These are phyloP conservation scores for Myathropa florea DNA, from an alignment of 2,888 invertebrate species.

Conservation along the genomic window DNA sequence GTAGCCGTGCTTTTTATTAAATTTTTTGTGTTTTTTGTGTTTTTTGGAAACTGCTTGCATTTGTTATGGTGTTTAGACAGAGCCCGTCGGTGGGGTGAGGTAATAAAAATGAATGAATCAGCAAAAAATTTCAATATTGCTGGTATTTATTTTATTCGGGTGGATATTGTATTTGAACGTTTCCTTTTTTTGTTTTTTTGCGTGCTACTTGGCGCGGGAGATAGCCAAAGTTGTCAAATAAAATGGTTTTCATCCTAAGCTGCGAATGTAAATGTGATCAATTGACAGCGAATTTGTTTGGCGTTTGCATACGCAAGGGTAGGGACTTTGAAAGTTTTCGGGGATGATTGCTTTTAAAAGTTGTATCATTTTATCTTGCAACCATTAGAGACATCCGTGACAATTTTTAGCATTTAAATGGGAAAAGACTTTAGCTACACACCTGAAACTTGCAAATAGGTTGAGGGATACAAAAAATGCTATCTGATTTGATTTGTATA, in stretches of 20 bases:
- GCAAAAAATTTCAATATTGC: slow-evolving; percentile 64
- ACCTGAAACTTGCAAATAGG: background rate
- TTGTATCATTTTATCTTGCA: background rate
- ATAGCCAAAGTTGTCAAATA: slow-evolving; percentile 72
- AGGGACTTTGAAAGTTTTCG: background rate
- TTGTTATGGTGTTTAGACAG: slow-evolving; percentile 56
- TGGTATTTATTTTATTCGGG: slow-evolving; percentile 67
- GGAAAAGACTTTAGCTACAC: background rate
- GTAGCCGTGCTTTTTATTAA: slow-evolving; percentile 38
- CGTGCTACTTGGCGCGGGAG: slow-evolving; percentile 53
- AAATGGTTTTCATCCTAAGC: slow-evolving; percentile 70
- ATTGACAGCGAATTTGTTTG: slow-evolving; percentile 58
- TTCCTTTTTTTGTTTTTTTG: slow-evolving; percentile 25
- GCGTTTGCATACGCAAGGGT: background rate
- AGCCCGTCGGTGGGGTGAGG: slow-evolving; percentile 1
- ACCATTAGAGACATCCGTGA: background rate
- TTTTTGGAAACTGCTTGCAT: slow-evolving; percentile 61
- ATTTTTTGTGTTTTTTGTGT: slow-evolving; percentile 43
- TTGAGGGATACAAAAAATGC: background rate
- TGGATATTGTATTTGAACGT: slow-evolving; percentile 32
- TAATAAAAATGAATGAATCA: slow-evolving; percentile 65
- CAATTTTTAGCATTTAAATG: background rate
- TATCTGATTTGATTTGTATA: background rate
- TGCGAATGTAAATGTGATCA: slow-evolving; percentile 61
- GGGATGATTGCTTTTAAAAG: slow-evolving; percentile 40